A percentile compares a stretch with the other conserved stretches of the same genome.
Conservation (phyloP, 2,888 invertebrate species). For the Sinelater perroti region DNA sequence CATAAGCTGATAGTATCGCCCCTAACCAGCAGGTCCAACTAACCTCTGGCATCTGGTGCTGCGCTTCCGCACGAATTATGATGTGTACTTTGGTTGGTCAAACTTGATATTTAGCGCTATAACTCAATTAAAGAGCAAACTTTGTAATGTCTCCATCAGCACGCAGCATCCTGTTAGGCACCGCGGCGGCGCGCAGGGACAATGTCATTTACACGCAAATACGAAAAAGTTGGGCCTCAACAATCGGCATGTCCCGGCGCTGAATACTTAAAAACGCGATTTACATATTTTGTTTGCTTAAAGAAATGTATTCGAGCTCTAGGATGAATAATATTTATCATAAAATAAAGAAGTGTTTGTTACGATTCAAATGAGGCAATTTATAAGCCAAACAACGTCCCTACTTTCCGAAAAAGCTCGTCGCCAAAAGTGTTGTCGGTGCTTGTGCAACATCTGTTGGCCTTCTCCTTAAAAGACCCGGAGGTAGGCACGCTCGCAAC, state of each 20-base stretch:
- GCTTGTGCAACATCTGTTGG: constrained; percentile 10
- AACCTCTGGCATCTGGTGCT: constrained; percentile 17
- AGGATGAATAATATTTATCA: constrained; percentile 30
- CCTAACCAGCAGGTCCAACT: constrained; percentile 12
- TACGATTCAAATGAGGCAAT: constrained; percentile 51
- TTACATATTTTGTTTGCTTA: constrained; percentile 32
- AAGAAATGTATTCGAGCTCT: constrained; percentile 27
- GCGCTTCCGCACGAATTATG: constrained; percentile 22
- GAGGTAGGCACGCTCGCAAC: neutral
- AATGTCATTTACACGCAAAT: constrained; percentile 20
- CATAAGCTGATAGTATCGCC: constrained; percentile 13
- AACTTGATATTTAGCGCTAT: constrained; percentile 26
- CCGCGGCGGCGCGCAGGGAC: constrained; percentile 7
- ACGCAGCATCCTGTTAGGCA: constrained; percentile 13
- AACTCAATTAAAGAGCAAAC: constrained; percentile 37
- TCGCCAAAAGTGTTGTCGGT: constrained; percentile 15
- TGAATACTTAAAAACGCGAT: constrained; percentile 28
- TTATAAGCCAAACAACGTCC: constrained; percentile 49
- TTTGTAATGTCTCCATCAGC: constrained; percentile 29
- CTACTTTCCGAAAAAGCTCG: constrained; percentile 20
- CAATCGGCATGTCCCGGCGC: constrained; percentile 9
- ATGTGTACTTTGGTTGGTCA: constrained; percentile 23
- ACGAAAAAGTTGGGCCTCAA: constrained; percentile 17
- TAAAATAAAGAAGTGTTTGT: constrained; percentile 47
- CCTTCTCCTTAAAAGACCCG: neutral